Conservation (phyloP, 2,888 invertebrate species). For the Eupelmus urozonus region DNA sequence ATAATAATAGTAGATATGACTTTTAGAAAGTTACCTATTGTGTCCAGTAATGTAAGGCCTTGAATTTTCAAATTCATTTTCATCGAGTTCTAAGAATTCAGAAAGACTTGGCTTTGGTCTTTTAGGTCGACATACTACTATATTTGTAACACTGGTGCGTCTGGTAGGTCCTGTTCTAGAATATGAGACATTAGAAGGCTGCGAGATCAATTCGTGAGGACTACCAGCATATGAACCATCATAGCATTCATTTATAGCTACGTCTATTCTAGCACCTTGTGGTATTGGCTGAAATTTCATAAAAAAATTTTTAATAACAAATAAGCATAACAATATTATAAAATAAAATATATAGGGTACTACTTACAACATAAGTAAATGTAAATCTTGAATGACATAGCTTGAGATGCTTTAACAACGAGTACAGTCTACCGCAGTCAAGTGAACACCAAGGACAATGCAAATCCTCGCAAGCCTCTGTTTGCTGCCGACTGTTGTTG, state of each 20-base stretch:
- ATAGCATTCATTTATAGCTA: constrained; percentile 95
- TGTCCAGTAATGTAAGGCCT: constrained; percentile 94
- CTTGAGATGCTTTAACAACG: constrained; percentile 94
- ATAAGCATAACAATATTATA: constrained; percentile 17
- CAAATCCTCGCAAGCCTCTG: constrained; percentile 94
- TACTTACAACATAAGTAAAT: constrained; percentile 91
- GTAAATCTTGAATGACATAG: constrained; percentile 95
- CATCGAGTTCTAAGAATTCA: constrained; percentile 93
- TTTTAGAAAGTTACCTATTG: constrained; percentile 81
- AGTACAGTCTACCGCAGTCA: constrained; percentile 91
- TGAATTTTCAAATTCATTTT: constrained; percentile 90
- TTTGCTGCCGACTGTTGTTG: constrained; percentile 96
- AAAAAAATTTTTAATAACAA: constrained; percentile 11
- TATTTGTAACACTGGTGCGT: constrained; percentile 87
- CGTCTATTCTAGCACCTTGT: constrained; percentile 93
- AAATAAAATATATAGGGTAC: constrained; percentile 58
- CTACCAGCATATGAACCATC: constrained; percentile 97
- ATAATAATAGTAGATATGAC: constrained; percentile 21
- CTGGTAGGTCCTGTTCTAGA: constrained; percentile 85
- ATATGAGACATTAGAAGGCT: constrained; percentile 85
- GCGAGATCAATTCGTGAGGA: constrained; percentile 90
- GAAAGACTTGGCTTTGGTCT: constrained; percentile 85
- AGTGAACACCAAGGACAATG: constrained; percentile 98
- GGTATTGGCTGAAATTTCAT: constrained; percentile 82
- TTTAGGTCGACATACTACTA: constrained; percentile 87